phyloP scores from a whole-genome alignment of 2,797 vertebrate genomes.

The Phoebastria nigripes region DNA sequence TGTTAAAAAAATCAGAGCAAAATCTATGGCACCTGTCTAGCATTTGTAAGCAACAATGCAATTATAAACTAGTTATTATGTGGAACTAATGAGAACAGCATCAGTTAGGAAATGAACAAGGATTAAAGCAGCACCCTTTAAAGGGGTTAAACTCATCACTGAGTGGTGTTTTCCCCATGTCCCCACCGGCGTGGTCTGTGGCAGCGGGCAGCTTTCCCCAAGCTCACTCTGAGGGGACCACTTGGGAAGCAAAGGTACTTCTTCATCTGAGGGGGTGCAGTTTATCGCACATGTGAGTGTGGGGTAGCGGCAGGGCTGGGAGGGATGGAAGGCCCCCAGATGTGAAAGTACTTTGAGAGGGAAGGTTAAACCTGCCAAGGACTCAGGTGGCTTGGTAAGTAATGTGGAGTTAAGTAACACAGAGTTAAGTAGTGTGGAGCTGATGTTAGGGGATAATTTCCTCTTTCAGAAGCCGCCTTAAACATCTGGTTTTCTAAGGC shows the following conservation, averaged over 20 bases:
- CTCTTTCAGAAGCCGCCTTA: background rate
- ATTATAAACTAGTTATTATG: background rate
- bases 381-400: background rate
- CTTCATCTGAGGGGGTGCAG: background rate
- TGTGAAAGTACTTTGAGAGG: background rate
- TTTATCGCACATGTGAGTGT: rapidly evolving
- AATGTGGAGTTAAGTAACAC: background rate
- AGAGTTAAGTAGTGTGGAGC: background rate
- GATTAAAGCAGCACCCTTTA: background rate
- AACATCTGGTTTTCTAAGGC: background rate
- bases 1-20: background rate
- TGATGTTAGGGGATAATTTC: background rate
- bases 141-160: background rate
- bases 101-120: background rate
- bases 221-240: rapidly evolving
- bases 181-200: background rate
- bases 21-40: background rate
- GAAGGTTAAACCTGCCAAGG: background rate
- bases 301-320: background rate
- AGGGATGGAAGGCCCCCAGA: background rate
- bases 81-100: background rate
- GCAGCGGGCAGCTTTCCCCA: rapidly evolving
- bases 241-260: background rate
- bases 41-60: background rate
- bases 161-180: background rate